Percentiles rank a stretch among this genome's conserved stretches.
phyloP scores from a whole-genome alignment of 2,888 invertebrate species.

The Pyrochroa serraticornis region DNA sequence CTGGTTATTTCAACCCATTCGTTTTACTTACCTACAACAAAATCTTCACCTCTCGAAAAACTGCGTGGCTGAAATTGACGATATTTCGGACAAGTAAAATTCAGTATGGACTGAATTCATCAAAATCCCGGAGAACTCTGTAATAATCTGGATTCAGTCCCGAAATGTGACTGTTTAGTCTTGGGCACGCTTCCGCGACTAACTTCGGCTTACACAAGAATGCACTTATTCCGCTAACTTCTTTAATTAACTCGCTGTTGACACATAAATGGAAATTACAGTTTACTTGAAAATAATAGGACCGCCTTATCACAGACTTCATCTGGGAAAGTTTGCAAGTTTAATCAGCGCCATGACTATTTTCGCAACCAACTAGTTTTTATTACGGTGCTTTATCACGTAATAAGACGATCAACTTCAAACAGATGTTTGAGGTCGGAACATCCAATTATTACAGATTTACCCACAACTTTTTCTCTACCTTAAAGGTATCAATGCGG shows the following conservation, averaged over 20 bases:
- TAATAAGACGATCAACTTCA: too few species aligned
- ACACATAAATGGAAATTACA: slow-evolving; percentile 56
- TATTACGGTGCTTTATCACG: too few species aligned
- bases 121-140: background rate
- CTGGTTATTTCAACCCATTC: background rate
- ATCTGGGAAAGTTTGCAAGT: slow-evolving; percentile 35
- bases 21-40: slow-evolving; percentile 3
- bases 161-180: slow-evolving; percentile 49
- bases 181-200: slow-evolving; percentile 43
- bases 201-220: slow-evolving; percentile 55
- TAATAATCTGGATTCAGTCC: slow-evolving; percentile 12
- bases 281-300: slow-evolving; percentile 49
- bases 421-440: background rate
- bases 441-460: background rate
- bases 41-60: background rate
- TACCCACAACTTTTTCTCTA: background rate
- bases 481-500: background rate
- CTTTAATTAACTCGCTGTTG: slow-evolving; percentile 57
- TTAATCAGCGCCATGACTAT: slow-evolving; percentile 36
- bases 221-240: slow-evolving; percentile 58
- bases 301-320: slow-evolving; percentile 38
- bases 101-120: background rate
- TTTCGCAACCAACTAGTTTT: slow-evolving; percentile 1
- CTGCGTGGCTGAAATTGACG: background rate
- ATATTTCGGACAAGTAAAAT: background rate